A percentile compares a stretch with the other conserved stretches of the same genome.
Conservation (phyloP, 2,113 vertebrate species). For the Gnathonemus longibarbis region DNA sequence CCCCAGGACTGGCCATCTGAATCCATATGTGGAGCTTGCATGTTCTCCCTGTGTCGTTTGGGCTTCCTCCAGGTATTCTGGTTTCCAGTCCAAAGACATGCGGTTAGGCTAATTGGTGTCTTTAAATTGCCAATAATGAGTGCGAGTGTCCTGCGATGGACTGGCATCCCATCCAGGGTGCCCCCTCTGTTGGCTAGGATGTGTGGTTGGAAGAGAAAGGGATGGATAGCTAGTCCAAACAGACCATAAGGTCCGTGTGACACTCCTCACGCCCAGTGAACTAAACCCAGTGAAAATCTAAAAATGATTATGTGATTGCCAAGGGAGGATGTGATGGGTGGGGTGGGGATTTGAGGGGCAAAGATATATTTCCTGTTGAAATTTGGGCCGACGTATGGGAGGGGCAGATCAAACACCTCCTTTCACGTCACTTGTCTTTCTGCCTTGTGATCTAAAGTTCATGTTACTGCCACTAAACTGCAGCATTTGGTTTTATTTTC, state of each 20-base stretch:
- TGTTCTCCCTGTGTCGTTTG: background rate
- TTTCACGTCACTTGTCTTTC: conserved; percentile 43
- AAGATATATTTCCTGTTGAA: conserved; percentile 44
- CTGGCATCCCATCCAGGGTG: background rate
- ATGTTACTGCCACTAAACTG: conserved; percentile 9
- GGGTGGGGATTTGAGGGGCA: conserved; percentile 21
- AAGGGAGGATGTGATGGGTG: conserved; percentile 37
- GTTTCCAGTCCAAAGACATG: background rate
- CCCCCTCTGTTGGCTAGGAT: background rate
- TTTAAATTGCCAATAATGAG: background rate
- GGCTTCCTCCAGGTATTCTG: background rate
- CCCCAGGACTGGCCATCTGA: background rate
- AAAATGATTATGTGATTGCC: conserved; percentile 43
- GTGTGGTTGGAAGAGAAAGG: background rate
- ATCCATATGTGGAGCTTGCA: background rate
- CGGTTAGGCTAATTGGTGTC: background rate
- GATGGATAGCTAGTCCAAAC: background rate
- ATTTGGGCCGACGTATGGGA: conserved; percentile 37
- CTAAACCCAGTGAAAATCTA: conserved; percentile 27
- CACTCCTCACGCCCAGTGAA: conserved; percentile 5
- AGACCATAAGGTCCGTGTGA: background rate
- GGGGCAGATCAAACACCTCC: conserved; percentile 44
- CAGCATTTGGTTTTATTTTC: background rate
- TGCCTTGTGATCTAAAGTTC: conserved; percentile 35
- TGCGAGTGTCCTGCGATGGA: background rate